These are phyloP conservation scores for Boloria euphrosyne DNA, from an alignment of 2,888 invertebrate genomes.

Conservation along the genomic window DNA sequence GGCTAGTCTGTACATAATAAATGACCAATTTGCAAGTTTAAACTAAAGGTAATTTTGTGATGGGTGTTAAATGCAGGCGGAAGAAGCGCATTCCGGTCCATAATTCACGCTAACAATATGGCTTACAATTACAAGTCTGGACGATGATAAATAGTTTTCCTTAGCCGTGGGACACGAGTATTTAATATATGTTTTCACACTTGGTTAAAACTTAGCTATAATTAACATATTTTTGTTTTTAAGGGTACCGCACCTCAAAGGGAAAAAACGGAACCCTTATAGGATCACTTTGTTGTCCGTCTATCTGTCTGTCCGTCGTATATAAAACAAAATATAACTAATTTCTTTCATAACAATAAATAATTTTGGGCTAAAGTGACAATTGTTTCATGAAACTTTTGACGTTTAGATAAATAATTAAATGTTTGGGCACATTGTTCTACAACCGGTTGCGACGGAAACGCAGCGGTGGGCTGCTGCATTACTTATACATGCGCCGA, in stretches of 20 bases:
- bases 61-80: slow-evolving; percentile 55
- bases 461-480: slow-evolving; percentile 69
- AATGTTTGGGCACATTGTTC: slow-evolving; percentile 76
- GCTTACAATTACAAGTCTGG: slow-evolving; percentile 77
- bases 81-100: slow-evolving; percentile 66
- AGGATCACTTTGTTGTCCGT: no score
- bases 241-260: no score
- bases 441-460: slow-evolving; percentile 77
- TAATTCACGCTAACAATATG: slow-evolving; percentile 78
- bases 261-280: no score
- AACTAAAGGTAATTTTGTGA: slow-evolving; percentile 42
- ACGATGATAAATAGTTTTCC: slow-evolving; percentile 78
- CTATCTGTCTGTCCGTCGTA: no score
- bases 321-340: no score
- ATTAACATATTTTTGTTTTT: slow-evolving; percentile 18
- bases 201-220: slow-evolving; percentile 36
- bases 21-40: slow-evolving; percentile 39
- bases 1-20: slow-evolving; percentile 25
- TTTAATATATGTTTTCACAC: slow-evolving; percentile 50
- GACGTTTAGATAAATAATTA: slow-evolving; percentile 61
- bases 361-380: not conserved
- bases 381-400: slow-evolving; percentile 17
- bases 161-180: slow-evolving; percentile 64
- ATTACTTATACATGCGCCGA: slow-evolving; percentile 80
- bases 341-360: no score